Base-by-base conservation (phyloP, 2,113 vertebrate species). In the Apteryx owenii region DNA sequence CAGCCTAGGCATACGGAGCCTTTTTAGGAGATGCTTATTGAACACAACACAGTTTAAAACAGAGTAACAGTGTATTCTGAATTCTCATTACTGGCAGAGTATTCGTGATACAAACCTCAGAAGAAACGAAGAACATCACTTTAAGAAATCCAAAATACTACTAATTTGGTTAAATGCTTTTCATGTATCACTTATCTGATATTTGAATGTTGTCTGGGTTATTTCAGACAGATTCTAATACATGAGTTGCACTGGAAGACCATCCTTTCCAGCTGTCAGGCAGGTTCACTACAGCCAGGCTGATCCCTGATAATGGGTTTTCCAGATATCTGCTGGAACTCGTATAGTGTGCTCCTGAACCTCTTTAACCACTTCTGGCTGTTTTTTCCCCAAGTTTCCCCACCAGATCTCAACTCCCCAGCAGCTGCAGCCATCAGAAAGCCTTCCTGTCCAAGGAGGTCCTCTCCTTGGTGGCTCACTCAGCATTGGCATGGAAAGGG, bases 1-100 rank as follows among this genome's bases (percentile, higher is more conserved):
- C n/a, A 78, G 38, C 50, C 95, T 78, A 85, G 31, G 92, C 86
- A 66, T 75, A 90, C 56, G 31, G 22, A 93, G 58, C 2, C 56
- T 84, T 89, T 89, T 40, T 5, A 58, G 83, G 81, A 92, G 3
- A 77, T 80, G 22, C 79, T 85, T 85, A 78, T 65, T 87, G 85
- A 93, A 89, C 81, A 65, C 46, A 92, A 80, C 56, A 62, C 23
- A 26, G 14, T 91, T 96, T 92, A 84, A 93, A 90, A 66, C 25
- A 88, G 16, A 78, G 26, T 70, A 91, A 71, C 14, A 29, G 12
- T 71, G 14, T 70, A 71, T 68, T 88, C 36, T 36, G 44, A 83
- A 36, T 79, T 93, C 33, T 84, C 5, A 61, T 85, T 87, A 88
- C 40, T 93, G 62, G 7, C 54, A 85, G 36, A 81, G 15, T 40